phyloP scores from a whole-genome alignment of 2,888 invertebrate genomes.

The Eucera pruinosa region DNA sequence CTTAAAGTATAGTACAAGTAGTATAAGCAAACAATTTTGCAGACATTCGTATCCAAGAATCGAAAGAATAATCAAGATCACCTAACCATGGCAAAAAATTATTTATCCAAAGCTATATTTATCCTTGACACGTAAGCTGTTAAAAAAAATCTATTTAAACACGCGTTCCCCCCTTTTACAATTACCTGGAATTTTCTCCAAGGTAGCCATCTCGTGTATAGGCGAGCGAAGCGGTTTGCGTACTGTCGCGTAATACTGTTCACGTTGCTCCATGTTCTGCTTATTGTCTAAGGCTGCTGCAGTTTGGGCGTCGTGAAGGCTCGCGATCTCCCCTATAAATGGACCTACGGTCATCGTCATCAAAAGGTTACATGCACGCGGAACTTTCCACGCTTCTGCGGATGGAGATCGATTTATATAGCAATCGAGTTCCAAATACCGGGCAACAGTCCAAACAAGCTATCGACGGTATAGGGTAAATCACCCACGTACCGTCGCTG shows the following conservation, averaged over 20 bases:
- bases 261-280: slow-evolving; percentile 83
- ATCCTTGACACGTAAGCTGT: too few relatives aligned
- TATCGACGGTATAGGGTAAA: too few relatives aligned
- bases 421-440: too few relatives aligned
- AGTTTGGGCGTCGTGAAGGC: slow-evolving; percentile 82
- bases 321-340: slow-evolving; percentile 83
- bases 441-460: too few relatives aligned
- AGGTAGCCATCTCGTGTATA: slow-evolving; percentile 85
- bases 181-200: slow-evolving; percentile 83
- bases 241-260: slow-evolving; percentile 83
- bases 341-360: slow-evolving; percentile 85
- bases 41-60: too few relatives aligned
- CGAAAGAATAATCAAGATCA: too few relatives aligned
- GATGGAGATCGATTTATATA: too few relatives aligned
- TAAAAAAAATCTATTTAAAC: background rate
- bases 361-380: slow-evolving; percentile 27
- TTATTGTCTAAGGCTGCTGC: slow-evolving; percentile 83
- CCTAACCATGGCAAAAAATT: too few relatives aligned
- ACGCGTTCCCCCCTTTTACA: background rate
- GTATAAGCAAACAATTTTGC: too few relatives aligned
- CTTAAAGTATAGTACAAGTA: too few relatives aligned
- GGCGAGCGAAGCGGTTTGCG: slow-evolving; percentile 83
- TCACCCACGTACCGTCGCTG: too few relatives aligned
- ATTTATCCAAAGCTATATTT: too few relatives aligned
- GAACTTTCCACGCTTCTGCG: background rate